Evolutionary conservation across 2,797 vertebrate genomes (phyloP).

Genomic region (Xiphophorus birchmanni): DNA sequence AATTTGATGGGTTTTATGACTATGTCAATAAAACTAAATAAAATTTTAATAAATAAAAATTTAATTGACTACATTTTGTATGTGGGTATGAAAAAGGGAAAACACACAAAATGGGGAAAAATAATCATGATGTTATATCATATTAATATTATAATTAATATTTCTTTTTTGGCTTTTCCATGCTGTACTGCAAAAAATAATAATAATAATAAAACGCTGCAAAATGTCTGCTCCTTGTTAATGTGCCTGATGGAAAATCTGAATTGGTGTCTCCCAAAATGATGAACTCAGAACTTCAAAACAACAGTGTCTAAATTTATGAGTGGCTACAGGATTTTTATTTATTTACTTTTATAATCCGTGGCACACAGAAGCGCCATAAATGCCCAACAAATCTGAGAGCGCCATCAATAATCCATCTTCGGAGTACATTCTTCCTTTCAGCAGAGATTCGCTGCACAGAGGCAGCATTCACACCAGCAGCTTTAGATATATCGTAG

Average conservation of each 20-base stretch:
- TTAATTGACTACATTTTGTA: neutral
- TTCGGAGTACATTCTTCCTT: neutral
- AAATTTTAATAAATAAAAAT: neutral
- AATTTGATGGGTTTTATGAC: neutral
- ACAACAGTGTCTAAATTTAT: neutral
- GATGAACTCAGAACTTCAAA: neutral
- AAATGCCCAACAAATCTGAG: neutral
- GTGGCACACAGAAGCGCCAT: neutral
- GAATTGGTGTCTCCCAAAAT: neutral
- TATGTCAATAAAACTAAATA: neutral
- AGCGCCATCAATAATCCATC: constrained; percentile 4
- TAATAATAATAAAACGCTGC: too few species aligned
- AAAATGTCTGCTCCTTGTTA: neutral
- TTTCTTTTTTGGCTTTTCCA: neutral
- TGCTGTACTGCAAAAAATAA: neutral
- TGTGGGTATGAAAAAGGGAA: neutral
- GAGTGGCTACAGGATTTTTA: neutral
- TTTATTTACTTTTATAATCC: neutral
- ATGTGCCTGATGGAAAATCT: neutral
- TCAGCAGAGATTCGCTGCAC: neutral
- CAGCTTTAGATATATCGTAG: constrained; percentile 19
- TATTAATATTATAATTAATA: too few species aligned
- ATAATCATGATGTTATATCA: too few species aligned
- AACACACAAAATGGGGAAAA: too few species aligned
- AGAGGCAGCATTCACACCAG: constrained; percentile 10